Evolutionary conservation across 1,140 invertebrate species (phyloP).

Genomic region (Eumaeus atala): DNA sequence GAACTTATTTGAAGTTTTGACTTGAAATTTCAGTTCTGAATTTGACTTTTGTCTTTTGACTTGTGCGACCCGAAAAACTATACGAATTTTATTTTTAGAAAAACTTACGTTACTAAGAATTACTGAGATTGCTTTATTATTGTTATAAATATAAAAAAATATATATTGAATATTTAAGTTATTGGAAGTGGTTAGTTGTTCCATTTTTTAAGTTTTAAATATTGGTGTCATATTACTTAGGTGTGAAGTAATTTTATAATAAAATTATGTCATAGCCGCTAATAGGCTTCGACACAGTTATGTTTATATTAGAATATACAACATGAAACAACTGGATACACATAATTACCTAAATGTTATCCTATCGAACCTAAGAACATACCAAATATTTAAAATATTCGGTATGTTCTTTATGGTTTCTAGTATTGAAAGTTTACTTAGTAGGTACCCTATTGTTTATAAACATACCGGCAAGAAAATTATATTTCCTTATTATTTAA

Average conservation of each 20-base stretch:
- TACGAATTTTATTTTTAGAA: constrained; percentile 9
- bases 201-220: constrained; percentile 1
- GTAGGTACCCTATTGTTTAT: background rate
- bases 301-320: constrained; percentile 16
- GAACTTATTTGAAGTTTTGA: no score
- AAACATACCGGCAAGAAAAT: background rate
- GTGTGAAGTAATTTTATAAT: constrained; percentile 52
- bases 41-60: no score
- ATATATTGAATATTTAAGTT: background rate
- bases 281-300: constrained; percentile 42
- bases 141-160: background rate
- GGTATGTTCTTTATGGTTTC: no score
- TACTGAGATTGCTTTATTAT: background rate
- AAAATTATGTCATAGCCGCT: constrained; percentile 67
- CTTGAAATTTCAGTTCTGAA: no score
- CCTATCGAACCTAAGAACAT: no score
- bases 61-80: background rate
- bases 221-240: constrained; percentile 57
- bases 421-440: no score
- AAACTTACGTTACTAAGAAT: background rate
- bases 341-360: no score
- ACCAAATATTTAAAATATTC: background rate
- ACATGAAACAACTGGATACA: no score
- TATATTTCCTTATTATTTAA: no score
- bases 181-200: background rate